Percentiles rank a stretch among this genome's conserved stretches.
Evolutionary conservation across 1,140 invertebrate genomes (phyloP).

Genomic region (Teleopsis dalmanni): DNA sequence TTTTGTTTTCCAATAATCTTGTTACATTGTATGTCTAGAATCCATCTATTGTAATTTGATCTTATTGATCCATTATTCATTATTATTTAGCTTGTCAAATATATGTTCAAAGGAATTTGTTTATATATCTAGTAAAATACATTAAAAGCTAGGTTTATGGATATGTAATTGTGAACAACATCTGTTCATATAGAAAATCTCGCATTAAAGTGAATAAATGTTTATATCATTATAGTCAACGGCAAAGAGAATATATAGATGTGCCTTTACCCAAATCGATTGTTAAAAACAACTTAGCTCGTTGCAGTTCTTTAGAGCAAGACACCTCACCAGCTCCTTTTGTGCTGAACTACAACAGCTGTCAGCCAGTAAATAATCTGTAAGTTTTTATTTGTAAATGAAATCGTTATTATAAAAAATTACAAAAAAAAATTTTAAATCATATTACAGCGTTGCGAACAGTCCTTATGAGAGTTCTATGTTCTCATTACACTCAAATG

Average conservation of each 20-base stretch:
- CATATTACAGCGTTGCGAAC: background rate
- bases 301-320: slow-evolving; percentile 7
- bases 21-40: too few species aligned
- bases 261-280: slow-evolving; percentile 43
- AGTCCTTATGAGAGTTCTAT: slow-evolving; percentile 54
- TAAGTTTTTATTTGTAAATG: slow-evolving; percentile 15
- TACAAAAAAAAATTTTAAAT: background rate
- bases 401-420: slow-evolving; percentile 1
- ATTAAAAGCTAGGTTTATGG: too few species aligned
- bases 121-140: too few species aligned
- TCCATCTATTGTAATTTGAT: too few species aligned
- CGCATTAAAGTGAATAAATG: too few species aligned
- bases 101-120: too few species aligned
- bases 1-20: too few species aligned
- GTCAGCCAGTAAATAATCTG: slow-evolving; percentile 39
- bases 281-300: slow-evolving; percentile 22
- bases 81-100: too few species aligned
- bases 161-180: too few species aligned
- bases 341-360: slow-evolving; percentile 39
- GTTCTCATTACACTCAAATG: slow-evolving; percentile 69
- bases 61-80: too few species aligned
- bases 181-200: too few species aligned
- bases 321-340: slow-evolving; percentile 20
- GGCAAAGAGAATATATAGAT: slow-evolving; percentile 41
- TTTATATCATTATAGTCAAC: slow-evolving; percentile 14